Percentiles rank a stretch among this genome's conserved stretches.
Evolutionary conservation across 2,888 invertebrate genomes (phyloP).

Genomic region (Heteropelma amictum): DNA sequence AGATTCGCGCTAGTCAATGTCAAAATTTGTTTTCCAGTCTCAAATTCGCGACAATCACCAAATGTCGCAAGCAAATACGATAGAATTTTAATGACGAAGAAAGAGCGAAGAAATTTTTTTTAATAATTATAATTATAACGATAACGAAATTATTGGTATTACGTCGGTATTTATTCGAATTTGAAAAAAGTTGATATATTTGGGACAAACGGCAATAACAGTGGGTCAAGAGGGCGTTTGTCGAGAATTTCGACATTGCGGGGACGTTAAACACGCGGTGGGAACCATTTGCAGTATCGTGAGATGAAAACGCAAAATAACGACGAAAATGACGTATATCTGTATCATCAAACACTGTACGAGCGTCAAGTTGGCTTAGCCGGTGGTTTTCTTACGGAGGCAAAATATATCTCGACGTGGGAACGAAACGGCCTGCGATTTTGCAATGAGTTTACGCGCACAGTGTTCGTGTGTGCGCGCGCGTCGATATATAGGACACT

Average conservation of each 20-base stretch:
- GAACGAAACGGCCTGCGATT: slow-evolving; percentile 44
- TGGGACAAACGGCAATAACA: neutral
- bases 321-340: neutral
- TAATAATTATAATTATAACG: too few species aligned
- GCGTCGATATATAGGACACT: neutral
- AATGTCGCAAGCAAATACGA: too few species aligned
- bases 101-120: too few species aligned
- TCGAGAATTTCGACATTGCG: neutral
- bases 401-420: slow-evolving; percentile 42
- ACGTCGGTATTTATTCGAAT: too few species aligned
- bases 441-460: slow-evolving; percentile 7
- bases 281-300: neutral
- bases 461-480: neutral
- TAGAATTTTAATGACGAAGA: too few species aligned
- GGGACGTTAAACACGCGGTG: neutral
- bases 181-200: neutral
- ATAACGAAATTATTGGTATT: too few species aligned
- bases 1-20: too few species aligned
- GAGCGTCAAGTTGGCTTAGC: slow-evolving; percentile 6
- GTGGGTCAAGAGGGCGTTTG: neutral
- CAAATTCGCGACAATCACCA: too few species aligned
- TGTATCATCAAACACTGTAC: neutral
- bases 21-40: too few species aligned
- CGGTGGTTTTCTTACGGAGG: neutral
- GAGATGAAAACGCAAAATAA: slow-evolving; percentile 20